Percentiles rank a stretch among this genome's conserved stretches.
phyloP scores from a whole-genome alignment of 1,140 invertebrate species.

The Asbolus verrucosus region DNA sequence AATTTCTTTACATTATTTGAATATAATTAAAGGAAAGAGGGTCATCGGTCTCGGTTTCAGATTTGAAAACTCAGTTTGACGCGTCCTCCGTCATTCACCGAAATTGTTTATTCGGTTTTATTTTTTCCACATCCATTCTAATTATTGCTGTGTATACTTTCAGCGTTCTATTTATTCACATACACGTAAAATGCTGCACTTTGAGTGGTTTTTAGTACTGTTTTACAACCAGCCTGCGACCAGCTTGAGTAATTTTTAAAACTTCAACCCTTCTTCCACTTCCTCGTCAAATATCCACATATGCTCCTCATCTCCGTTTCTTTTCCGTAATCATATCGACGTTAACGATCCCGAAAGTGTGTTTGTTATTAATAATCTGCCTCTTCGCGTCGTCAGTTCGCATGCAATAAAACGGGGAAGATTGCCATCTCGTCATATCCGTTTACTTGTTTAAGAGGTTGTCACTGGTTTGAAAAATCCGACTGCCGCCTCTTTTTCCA shows the following conservation, averaged over 20 bases:
- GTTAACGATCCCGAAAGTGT: not conserved
- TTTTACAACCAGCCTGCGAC: constrained; percentile 46
- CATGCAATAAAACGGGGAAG: constrained; percentile 32
- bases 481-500: too few species aligned
- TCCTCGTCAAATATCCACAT: constrained; percentile 16
- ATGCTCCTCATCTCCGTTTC: constrained; percentile 7
- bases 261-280: constrained; percentile 35
- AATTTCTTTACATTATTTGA: too few species aligned
- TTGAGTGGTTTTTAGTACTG: constrained; percentile 39
- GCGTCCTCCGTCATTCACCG: not conserved
- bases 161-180: constrained; percentile 36
- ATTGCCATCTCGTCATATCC: too few species aligned
- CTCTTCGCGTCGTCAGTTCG: not conserved
- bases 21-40: too few species aligned
- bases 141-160: constrained; percentile 27
- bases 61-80: too few species aligned
- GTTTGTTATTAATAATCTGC: not conserved
- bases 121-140: constrained; percentile 31
- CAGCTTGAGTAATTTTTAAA: constrained; percentile 43
- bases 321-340: constrained; percentile 21
- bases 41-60: too few species aligned
- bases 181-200: constrained; percentile 35
- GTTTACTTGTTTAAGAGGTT: too few species aligned
- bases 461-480: too few species aligned
- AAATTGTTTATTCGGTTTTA: constrained; percentile 31